These are phyloP conservation scores for Danaus plexippus DNA, from an alignment of 1,140 invertebrate species.

Conservation along the genomic window DNA sequence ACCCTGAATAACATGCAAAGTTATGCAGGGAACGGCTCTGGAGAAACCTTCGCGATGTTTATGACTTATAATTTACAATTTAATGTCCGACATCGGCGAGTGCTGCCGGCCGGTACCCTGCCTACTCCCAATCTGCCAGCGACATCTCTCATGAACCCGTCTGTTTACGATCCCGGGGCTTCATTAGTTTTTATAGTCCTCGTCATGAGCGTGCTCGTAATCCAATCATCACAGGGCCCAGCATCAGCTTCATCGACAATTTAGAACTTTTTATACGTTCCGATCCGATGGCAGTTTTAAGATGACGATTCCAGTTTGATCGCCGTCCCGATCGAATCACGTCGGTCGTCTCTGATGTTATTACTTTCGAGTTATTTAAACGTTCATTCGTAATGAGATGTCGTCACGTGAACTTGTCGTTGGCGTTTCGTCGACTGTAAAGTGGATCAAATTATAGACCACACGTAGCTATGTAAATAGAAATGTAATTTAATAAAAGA, in stretches of 20 bases:
- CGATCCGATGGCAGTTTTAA: no score
- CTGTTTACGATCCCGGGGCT: constrained; percentile 24
- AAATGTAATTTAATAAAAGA: constrained; percentile 17
- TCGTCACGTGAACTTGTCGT: constrained; percentile 18
- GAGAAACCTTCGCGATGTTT: constrained; percentile 10
- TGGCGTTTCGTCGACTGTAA: no score
- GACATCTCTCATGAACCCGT: constrained; percentile 26
- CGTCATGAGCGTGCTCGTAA: constrained; percentile 24
- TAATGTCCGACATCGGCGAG: constrained; percentile 26
- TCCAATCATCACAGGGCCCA: constrained; percentile 21
- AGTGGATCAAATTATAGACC: constrained; percentile 13
- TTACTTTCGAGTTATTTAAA: constrained; percentile 4
- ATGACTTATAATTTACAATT: constrained; percentile 24
- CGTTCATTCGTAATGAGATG: constrained; percentile 3
- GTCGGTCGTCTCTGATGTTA: not conserved
- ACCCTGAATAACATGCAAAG: not conserved
- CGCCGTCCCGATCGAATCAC: constrained; percentile 8
- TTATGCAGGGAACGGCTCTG: constrained; percentile 8
- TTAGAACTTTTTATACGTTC: no score
- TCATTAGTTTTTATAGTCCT: constrained; percentile 33
- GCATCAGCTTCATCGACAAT: no score
- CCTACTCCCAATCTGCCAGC: constrained; percentile 22
- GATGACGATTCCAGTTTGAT: not conserved
- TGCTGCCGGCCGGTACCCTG: constrained; percentile 5
- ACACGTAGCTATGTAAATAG: constrained; percentile 25